Evolutionary conservation across 2,113 vertebrate species (phyloP).

Genomic region (Hemichromis elongatus): DNA sequence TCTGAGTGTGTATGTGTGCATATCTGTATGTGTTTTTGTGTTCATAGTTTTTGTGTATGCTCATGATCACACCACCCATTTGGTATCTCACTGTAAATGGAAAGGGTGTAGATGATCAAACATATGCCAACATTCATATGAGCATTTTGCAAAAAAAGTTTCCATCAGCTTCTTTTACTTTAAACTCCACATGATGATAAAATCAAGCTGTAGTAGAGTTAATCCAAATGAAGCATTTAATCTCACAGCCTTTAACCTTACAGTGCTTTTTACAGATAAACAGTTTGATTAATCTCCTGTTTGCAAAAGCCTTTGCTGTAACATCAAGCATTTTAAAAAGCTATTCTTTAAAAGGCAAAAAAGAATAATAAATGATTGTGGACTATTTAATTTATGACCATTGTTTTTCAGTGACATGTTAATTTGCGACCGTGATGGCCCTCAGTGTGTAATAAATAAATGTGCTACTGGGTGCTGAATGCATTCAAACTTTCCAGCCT

Average conservation of each 20-base stretch:
- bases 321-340: background rate
- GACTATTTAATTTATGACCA: background rate
- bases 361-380: background rate
- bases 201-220: background rate
- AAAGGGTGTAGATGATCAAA: background rate
- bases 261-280: background rate
- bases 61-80: background rate
- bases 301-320: background rate
- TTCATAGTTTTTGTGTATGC: background rate
- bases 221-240: background rate
- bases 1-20: background rate
- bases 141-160: background rate
- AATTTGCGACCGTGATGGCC: background rate
- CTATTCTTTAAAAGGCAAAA: background rate
- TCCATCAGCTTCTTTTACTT: background rate
- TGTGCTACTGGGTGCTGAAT: background rate
- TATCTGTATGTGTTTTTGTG: background rate
- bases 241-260: background rate
- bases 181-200: background rate
- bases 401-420: background rate
- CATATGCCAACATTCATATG: slow-evolving; percentile 19
- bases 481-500: background rate
- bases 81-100: slow-evolving; percentile 9
- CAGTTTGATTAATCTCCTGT: background rate
- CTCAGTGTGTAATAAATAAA: background rate